phyloP scores from a whole-genome alignment of 1,140 invertebrate species.

The Rhagoletis zephyria region DNA sequence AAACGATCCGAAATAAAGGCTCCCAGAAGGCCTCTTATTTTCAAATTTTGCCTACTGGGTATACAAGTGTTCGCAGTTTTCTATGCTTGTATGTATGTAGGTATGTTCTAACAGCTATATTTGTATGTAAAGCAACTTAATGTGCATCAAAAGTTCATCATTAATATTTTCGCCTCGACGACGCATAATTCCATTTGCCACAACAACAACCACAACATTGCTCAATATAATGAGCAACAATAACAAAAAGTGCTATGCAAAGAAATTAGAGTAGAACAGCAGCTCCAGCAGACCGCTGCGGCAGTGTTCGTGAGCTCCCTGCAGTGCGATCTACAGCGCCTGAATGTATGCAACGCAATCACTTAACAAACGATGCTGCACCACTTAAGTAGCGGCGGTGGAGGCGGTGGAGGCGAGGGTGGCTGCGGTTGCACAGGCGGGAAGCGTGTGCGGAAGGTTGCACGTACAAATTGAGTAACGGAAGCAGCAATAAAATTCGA shows the following conservation, averaged over 20 bases:
- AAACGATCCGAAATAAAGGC: too few relatives aligned
- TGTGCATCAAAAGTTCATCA: background rate
- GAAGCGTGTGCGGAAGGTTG: background rate
- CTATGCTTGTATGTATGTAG: too few relatives aligned
- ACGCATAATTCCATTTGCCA: constrained; percentile 3
- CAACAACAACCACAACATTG: background rate
- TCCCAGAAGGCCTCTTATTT: too few relatives aligned
- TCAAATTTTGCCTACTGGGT: too few relatives aligned
- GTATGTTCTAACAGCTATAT: too few relatives aligned
- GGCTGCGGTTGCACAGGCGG: background rate
- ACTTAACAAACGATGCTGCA: background rate
- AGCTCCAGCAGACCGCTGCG: background rate
- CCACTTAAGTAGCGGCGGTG: background rate
- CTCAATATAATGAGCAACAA: constrained; percentile 12
- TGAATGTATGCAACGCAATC: constrained; percentile 41
- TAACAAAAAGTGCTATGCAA: background rate
- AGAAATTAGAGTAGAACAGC: background rate
- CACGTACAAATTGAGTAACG: constrained; percentile 14
- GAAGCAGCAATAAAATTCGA: constrained; percentile 46
- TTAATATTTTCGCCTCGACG: background rate
- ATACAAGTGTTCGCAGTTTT: too few relatives aligned
- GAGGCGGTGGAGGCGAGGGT: background rate
- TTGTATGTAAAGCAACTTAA: background rate
- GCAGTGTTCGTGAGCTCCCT: background rate
- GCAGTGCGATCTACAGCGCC: constrained; percentile 27